A percentile compares a stretch with the other conserved stretches of the same genome.
phyloP scores from a whole-genome alignment of 2,888 invertebrate genomes.

The Osedax fenrisi region DNA sequence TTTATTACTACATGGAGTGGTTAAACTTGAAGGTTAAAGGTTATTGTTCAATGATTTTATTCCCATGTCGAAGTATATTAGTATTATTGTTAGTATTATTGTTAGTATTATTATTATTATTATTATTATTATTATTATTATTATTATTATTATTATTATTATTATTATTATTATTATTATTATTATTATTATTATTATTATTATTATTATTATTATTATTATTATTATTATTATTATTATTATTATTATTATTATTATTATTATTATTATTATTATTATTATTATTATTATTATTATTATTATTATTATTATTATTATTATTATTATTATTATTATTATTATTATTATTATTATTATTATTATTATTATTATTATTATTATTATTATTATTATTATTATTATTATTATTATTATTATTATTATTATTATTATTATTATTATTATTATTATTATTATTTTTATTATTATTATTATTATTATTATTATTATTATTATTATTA shows the following conservation, averaged over 20 bases:
- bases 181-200: background rate
- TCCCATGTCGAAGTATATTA: no score
- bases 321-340: background rate
- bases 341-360: background rate
- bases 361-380: background rate
- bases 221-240: background rate
- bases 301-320: background rate
- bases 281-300: background rate
- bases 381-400: background rate
- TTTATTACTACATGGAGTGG: no score
- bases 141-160: background rate
- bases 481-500: background rate
- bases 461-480: background rate
- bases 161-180: background rate
- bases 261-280: background rate
- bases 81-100: background rate
- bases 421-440: background rate
- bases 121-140: background rate
- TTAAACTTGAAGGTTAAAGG: no score
- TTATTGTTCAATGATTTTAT: no score
- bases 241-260: background rate
- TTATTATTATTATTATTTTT: background rate
- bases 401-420: background rate
- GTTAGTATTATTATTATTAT: background rate
- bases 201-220: background rate